Evolutionary conservation across 2,797 vertebrate genomes (phyloP).

Genomic region (Syngnathus rostellatus): DNA sequence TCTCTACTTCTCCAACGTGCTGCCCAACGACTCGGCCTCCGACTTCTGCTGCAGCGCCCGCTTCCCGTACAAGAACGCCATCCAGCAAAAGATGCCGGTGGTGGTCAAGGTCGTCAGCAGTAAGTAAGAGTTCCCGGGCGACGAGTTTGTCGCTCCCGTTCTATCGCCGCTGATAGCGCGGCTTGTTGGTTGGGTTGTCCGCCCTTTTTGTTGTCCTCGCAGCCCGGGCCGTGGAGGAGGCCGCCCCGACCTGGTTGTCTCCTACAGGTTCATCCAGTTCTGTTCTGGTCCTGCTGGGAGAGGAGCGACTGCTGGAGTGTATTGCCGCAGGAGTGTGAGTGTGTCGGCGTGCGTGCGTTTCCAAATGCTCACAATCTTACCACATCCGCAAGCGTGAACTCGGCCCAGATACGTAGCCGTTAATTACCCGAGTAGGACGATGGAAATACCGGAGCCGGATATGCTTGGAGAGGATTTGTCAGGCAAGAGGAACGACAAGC

Average conservation of each 20-base stretch:
- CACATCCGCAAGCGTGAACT: neutral
- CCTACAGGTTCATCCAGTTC: constrained; percentile 81
- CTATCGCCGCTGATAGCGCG: no score
- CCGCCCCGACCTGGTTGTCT: constrained; percentile 86
- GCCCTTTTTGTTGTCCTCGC: constrained; percentile 6
- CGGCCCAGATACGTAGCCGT: no score
- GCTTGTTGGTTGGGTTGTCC: no score
- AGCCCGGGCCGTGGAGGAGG: constrained; percentile 85
- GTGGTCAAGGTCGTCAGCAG: constrained; percentile 93
- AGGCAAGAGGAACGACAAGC: neutral
- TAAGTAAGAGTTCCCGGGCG: constrained; percentile 56
- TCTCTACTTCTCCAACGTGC: constrained; percentile 89
- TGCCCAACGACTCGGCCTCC: constrained; percentile 79
- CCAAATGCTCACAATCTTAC: neutral
- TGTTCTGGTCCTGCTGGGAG: constrained; percentile 82
- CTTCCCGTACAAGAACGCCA: constrained; percentile 89
- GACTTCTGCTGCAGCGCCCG: constrained; percentile 96
- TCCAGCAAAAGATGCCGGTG: constrained; percentile 95
- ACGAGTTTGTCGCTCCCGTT: no score
- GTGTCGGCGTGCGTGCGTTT: neutral
- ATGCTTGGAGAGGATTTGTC: no score
- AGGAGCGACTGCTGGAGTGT: constrained; percentile 89
- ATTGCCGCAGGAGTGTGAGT: constrained; percentile 94
- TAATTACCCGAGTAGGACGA: no score
- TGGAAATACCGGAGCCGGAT: no score